Evolutionary conservation across 2,888 invertebrate species (phyloP).

Genomic region (Agrotis segetum): DNA sequence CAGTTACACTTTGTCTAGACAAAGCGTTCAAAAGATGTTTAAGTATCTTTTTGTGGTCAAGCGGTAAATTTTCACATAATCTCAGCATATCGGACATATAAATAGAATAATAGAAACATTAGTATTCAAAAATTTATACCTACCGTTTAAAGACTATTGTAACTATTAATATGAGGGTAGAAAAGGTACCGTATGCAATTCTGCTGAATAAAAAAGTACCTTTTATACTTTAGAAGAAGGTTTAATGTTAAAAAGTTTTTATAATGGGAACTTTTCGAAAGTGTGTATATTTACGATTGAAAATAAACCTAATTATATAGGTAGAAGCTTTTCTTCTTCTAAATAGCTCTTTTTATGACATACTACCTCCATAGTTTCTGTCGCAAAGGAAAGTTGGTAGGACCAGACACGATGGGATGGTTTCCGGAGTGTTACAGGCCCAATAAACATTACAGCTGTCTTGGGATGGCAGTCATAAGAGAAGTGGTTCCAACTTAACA

Average conservation of each 20-base stretch:
- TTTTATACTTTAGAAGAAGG: neutral
- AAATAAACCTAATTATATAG: neutral
- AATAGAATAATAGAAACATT: conserved; percentile 52
- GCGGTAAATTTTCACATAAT: conserved; percentile 56
- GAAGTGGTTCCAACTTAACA: neutral
- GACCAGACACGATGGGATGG: no score
- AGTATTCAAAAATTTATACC: conserved; percentile 66
- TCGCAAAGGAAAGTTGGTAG: no score
- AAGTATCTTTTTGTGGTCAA: no score
- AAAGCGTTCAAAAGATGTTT: no score
- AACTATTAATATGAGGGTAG: conserved; percentile 44
- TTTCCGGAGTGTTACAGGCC: neutral
- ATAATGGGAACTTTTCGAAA: neutral
- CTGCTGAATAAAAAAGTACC: neutral
- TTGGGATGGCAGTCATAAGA: neutral
- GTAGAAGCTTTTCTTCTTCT: neutral
- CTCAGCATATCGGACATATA: conserved; percentile 62
- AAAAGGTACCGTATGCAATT: conserved; percentile 52
- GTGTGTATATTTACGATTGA: neutral
- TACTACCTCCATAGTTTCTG: neutral
- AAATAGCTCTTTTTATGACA: neutral
- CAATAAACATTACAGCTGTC: neutral
- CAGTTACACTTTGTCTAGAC: no score
- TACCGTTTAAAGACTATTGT: conserved; percentile 57
- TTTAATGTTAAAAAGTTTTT: neutral